These are phyloP conservation scores for Pomacea maculata DNA, from an alignment of 1,140 invertebrate species.

Conservation along the genomic window DNA sequence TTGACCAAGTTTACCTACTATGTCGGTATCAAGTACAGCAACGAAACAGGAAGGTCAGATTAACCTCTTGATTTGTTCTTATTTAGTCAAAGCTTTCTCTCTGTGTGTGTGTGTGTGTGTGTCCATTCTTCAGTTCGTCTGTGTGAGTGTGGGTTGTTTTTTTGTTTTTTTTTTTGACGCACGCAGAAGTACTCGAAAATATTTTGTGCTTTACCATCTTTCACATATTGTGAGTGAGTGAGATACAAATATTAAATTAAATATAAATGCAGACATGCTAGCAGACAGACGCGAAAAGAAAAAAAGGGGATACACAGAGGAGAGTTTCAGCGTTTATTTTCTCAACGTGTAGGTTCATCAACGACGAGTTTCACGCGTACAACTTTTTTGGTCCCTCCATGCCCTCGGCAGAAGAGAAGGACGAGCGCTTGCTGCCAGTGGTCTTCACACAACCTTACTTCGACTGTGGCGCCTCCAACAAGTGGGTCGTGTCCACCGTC, in stretches of 20 bases:
- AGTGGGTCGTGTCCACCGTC: slow-evolving; percentile 92
- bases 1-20: slow-evolving; percentile 48
- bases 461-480: slow-evolving; percentile 93
- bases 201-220: too few relatives aligned
- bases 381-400: slow-evolving; percentile 60
- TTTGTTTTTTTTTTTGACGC: background rate
- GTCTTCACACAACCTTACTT: slow-evolving; percentile 94
- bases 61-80: too few relatives aligned
- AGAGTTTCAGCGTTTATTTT: too few relatives aligned
- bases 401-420: slow-evolving; percentile 44
- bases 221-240: too few relatives aligned
- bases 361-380: slow-evolving; percentile 40
- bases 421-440: slow-evolving; percentile 83
- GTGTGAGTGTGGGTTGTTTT: too few relatives aligned
- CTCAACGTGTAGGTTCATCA: slow-evolving; percentile 27
- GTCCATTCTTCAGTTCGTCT: too few relatives aligned
- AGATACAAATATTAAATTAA: too few relatives aligned
- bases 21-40: slow-evolving; percentile 68
- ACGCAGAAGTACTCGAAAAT: too few relatives aligned
- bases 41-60: slow-evolving; percentile 78
- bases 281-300: too few relatives aligned
- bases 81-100: too few relatives aligned
- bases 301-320: too few relatives aligned
- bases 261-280: too few relatives aligned
- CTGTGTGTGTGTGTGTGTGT: background rate